Base-by-base conservation (phyloP, 53 echinoderm and acorn worm species). In the Patiria pectinifera region DNA sequence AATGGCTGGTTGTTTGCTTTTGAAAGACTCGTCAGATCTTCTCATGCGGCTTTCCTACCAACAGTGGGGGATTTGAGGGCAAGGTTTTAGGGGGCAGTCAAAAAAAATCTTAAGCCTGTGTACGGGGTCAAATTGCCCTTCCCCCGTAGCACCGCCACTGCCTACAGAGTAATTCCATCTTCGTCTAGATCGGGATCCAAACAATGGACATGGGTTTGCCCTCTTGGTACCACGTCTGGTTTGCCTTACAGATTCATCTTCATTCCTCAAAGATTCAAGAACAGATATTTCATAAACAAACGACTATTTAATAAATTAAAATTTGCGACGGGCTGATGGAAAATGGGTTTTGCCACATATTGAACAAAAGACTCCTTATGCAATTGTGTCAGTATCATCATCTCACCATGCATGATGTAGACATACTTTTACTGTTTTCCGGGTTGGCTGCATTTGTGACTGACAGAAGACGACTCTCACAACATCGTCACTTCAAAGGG, bases 151-250 rank as follows among this genome's bases (percentile, higher is more conserved):
- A n/a, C n/a, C n/a, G n/a, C 35, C 35, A 35, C 35, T 35, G 35
- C 35, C 35, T 35, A 35, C 35, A 0, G 35, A 35, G 1, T 35
- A 35, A 92, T 83, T 66, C 96, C 93, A 62, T 71, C 18, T 11
- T 93, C 85, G 70, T 94, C 94, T 12, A 94, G 14, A 75, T 87
- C 94, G 18, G 96, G 87, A 49, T 96, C 96, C 47, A 96, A 70
- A 16, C 19, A 5, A 18, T 70, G 14, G 70, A 70, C 2, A 70
- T 18, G 19, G 70, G 35, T 4, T 70, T 13, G 70, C 70, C 19
- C 16, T 70, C 70, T 70, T 70, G 14, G 16, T 5, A 70, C 16
- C 14, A 18, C 70, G 70, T 61, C 60, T 59, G 63, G 11, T 84
- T 26, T 62, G 59, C 14, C 22, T 59, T 53, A 58, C 75, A 2